Evolutionary conservation across 2,888 invertebrate genomes (phyloP), one percentile per base, ranked within the genome.

Genomic region (Nymphalis urticae): DNA sequence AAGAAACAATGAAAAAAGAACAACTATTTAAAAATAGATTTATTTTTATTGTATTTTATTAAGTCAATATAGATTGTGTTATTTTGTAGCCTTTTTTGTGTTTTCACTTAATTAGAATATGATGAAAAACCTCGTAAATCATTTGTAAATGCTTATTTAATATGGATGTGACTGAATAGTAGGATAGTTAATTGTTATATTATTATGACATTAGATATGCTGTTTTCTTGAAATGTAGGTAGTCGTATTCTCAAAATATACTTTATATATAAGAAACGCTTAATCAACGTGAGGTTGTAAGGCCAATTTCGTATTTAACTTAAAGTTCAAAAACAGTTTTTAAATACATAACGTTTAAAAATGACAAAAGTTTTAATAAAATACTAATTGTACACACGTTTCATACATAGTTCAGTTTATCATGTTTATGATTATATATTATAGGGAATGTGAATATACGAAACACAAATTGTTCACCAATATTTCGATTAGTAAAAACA

Each of bases 101-200:
- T 17, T 48, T 27, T 48, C 24, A 47, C 54, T 19, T n/a, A 6
- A 61, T 27, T 19, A 65, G 76, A 76, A 81, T 79, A 84, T 86
- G 85, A 88, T 88, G 85, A 87, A 82, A 81, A 82, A 82, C 81
- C 77, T 82, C 83, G 80, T 81, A 74, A 72, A 13, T 42, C 42
- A 13, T 42, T 71, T 61, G 47, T 66, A 68, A 87, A 80, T 85
- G 88, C 86, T 89, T 89, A 82, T 86, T 84, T 85, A 86, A 86
- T 79, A 86, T 87, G 83, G 87, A 90, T 87, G 89, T 89, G 92
- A 91, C 92, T 92, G 92, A 92, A 86, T 85, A 82, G 81, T 89
- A 89, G 83, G 84, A 75, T 84, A 81, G 77, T 73, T 78, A 76
- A 82, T 75, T 72, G 75, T 74, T 71, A 75, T 70, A 73, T n/a